These are phyloP conservation scores for Heterochromis multidens DNA, from an alignment of 2,113 vertebrate genomes.

Conservation along the genomic window DNA sequence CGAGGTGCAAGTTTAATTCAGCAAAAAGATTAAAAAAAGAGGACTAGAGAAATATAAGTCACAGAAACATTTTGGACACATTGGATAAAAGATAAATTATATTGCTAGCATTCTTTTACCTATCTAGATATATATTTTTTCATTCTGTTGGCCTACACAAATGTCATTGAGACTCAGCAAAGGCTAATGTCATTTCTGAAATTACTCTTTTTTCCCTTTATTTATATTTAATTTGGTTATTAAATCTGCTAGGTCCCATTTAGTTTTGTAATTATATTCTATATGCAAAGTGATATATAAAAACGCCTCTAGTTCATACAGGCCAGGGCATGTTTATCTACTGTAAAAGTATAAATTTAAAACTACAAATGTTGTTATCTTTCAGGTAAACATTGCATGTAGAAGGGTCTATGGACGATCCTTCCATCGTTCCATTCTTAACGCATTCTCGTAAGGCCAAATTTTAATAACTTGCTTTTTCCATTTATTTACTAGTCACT, in stretches of 20 bases:
- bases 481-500: background rate
- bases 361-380: background rate
- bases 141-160: background rate
- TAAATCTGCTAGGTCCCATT: background rate
- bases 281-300: background rate
- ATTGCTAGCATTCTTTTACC: too few species aligned
- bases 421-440: background rate
- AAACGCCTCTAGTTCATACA: background rate
- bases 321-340: background rate
- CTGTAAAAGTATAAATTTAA: background rate
- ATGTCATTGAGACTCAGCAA: background rate
- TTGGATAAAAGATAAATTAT: too few species aligned
- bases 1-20: too few species aligned
- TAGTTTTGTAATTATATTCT: background rate
- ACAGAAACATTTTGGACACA: too few species aligned
- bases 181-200: background rate
- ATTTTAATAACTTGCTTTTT: background rate
- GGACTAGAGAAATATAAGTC: too few species aligned
- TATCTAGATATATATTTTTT: too few species aligned
- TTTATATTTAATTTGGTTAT: background rate
- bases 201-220: background rate
- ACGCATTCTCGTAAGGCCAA: conserved; percentile 36
- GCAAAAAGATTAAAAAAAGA: too few species aligned
- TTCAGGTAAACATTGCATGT: conserved; percentile 37
- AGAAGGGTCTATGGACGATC: background rate